These are phyloP conservation scores for Kuschelorhynchus macadamiae DNA, from an alignment of 2,888 invertebrate species.

Conservation along the genomic window DNA sequence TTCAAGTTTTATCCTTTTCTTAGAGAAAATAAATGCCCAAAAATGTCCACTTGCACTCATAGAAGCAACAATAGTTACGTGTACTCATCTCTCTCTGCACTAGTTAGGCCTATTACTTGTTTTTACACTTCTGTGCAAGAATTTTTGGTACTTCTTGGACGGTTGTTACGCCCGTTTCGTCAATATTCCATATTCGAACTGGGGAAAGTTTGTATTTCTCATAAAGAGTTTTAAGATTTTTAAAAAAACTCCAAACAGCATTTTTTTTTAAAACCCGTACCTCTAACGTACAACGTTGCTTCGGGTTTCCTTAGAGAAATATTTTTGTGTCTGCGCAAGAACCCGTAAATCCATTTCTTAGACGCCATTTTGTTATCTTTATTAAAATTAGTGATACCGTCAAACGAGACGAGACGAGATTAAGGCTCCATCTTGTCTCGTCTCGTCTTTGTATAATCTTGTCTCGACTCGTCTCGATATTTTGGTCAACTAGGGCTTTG, in stretches of 20 bases:
- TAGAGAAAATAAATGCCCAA: conserved; percentile 31
- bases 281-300: conserved; percentile 43
- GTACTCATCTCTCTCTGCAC: conserved; percentile 19
- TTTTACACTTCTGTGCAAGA: too few relatives aligned
- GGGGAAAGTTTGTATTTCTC: too few relatives aligned
- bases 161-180: background rate
- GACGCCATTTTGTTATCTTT: too few relatives aligned
- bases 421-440: too few relatives aligned
- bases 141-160: conserved; percentile 10
- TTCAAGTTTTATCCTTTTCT: conserved; percentile 29
- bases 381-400: too few relatives aligned
- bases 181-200: too few relatives aligned
- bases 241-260: too few relatives aligned
- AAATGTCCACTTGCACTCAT: conserved; percentile 34
- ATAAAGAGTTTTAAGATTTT: too few relatives aligned
- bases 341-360: background rate
- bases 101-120: conserved; percentile 1
- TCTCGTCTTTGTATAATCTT: too few relatives aligned
- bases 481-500: too few relatives aligned
- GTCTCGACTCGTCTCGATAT: too few relatives aligned
- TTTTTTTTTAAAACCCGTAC: conserved; percentile 31
- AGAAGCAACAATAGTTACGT: background rate
- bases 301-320: conserved; percentile 22
- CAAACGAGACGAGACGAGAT: too few relatives aligned
- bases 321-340: conserved; percentile 8